These are phyloP conservation scores for Ataeniobius toweri DNA, from an alignment of 2,797 vertebrate species.

Conservation along the genomic window DNA sequence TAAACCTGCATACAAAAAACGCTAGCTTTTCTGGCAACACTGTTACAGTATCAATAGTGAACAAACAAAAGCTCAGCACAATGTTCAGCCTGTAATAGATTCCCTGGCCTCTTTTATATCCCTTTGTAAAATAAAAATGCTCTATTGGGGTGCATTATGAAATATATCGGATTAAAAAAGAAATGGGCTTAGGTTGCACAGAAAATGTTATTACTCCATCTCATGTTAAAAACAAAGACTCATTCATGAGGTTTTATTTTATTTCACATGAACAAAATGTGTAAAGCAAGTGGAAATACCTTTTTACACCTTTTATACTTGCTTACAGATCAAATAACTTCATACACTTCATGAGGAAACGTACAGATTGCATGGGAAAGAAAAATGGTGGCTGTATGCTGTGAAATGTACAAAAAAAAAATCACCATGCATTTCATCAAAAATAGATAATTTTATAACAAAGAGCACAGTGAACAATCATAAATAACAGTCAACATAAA, in stretches of 20 bases:
- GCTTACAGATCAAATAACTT: constrained; percentile 16
- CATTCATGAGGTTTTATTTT: neutral
- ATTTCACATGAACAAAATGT: constrained; percentile 49
- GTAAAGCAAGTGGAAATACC: constrained; percentile 6
- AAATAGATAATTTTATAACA: constrained; percentile 11
- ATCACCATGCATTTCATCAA: neutral
- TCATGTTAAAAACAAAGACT: neutral
- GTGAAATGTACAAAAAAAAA: neutral
- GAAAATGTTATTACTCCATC: too few species aligned
- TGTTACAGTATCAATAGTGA: neutral
- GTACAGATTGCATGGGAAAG: neutral
- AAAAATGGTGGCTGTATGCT: constrained; percentile 15
- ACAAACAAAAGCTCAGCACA: too few species aligned
- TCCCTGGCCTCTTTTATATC: too few species aligned
- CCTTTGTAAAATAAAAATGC: too few species aligned
- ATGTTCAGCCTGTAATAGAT: too few species aligned
- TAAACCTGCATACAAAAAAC: neutral
- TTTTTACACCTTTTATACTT: constrained; percentile 15
- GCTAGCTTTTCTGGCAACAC: neutral
- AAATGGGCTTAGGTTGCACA: too few species aligned
- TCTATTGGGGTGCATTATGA: too few species aligned
- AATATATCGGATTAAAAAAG: too few species aligned
- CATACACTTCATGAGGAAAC: constrained; percentile 14
- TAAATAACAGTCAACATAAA: constrained; percentile 25
- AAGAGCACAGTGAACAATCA: constrained; percentile 23